phyloP scores from a whole-genome alignment of 2,888 invertebrate genomes.

The Pheosia tremula region DNA sequence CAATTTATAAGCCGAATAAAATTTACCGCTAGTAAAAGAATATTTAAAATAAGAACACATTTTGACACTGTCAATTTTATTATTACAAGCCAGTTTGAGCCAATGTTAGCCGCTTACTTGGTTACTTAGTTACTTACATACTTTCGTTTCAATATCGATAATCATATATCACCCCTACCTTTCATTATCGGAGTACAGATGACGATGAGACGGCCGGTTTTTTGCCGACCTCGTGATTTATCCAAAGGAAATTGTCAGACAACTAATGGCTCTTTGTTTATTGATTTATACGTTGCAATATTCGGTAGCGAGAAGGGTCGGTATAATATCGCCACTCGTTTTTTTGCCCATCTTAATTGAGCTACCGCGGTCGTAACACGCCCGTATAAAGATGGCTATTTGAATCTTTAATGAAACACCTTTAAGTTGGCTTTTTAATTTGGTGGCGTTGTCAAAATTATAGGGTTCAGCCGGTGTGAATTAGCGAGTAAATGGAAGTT shows the following conservation, averaged over 20 bases:
- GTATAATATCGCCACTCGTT: conserved; percentile 57
- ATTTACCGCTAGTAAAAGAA: too few species aligned
- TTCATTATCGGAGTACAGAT: conserved; percentile 65
- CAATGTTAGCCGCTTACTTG: too few species aligned
- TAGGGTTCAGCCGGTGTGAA: conserved; percentile 65
- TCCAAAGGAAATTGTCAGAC: conserved; percentile 82
- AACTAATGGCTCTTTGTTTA: conserved; percentile 83
- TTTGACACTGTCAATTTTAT: too few species aligned
- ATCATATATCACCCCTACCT: conserved; percentile 46
- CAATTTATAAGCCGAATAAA: too few species aligned
- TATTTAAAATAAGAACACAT: too few species aligned
- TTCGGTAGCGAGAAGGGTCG: conserved; percentile 78
- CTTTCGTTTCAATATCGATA: conserved; percentile 47
- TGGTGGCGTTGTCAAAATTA: conserved; percentile 59
- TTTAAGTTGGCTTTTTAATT: conserved; percentile 49
- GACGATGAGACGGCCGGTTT: conserved; percentile 62
- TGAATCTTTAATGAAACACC: conserved; percentile 23
- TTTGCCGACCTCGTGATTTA: conserved; percentile 74
- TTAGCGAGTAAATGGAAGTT: conserved; percentile 67
- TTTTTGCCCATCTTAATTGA: conserved; percentile 67
- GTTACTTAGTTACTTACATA: neutral
- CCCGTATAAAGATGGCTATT: conserved; percentile 43
- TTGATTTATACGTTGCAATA: conserved; percentile 81
- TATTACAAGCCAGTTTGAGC: too few species aligned
- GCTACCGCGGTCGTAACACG: conserved; percentile 62